phyloP scores from a whole-genome alignment of 1,140 invertebrate genomes.

The Lepidotrigona ventralis region DNA sequence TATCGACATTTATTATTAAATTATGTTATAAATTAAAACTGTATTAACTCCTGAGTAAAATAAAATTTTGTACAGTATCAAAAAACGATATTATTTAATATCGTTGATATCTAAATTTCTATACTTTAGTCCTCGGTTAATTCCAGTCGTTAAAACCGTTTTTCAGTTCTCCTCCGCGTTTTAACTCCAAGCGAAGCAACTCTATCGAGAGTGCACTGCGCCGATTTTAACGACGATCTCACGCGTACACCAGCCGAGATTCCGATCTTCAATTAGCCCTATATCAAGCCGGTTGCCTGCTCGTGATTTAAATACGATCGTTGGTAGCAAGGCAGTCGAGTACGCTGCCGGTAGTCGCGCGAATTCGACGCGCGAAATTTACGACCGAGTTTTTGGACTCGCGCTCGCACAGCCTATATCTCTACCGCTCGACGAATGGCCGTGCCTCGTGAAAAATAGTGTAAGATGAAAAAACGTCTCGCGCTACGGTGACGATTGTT shows the following conservation, averaged over 20 bases:
- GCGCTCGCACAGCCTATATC: background rate
- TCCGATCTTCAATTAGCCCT: conserved; percentile 79
- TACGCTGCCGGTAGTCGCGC: background rate
- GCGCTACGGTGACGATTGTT: too few species aligned
- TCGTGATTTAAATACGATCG: conserved; percentile 41
- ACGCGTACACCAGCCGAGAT: conserved; percentile 64
- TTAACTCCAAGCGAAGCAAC: background rate
- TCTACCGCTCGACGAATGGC: conserved; percentile 18
- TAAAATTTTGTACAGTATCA: too few species aligned
- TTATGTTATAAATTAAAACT: too few species aligned
- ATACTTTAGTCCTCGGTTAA: too few species aligned
- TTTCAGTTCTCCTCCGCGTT: background rate
- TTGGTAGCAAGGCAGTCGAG: background rate
- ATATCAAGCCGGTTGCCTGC: conserved; percentile 70
- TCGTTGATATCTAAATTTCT: too few species aligned
- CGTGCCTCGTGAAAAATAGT: background rate
- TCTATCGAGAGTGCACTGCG: too few species aligned
- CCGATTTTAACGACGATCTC: conserved; percentile 17
- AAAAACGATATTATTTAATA: too few species aligned
- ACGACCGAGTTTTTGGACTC: conserved; percentile 10
- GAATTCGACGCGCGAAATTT: conserved; percentile 26
- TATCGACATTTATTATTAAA: too few species aligned
- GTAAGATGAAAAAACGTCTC: background rate
- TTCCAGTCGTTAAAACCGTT: background rate
- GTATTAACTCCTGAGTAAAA: too few species aligned